These are phyloP conservation scores for Eulithis prunata DNA, from an alignment of 2,888 invertebrate genomes.

Conservation along the genomic window DNA sequence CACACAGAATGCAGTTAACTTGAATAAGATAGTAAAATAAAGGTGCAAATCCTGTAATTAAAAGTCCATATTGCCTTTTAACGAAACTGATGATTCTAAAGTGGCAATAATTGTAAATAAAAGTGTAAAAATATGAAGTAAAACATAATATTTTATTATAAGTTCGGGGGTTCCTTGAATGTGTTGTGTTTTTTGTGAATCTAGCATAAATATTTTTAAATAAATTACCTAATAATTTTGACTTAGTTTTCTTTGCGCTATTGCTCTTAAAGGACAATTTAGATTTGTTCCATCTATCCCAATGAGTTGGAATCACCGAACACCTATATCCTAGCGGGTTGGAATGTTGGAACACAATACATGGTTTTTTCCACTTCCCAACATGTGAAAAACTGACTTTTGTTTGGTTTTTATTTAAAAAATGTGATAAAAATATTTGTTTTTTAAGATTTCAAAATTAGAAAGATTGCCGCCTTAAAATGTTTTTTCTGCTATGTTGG, in stretches of 20 bases:
- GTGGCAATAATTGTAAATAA: conserved; percentile 56
- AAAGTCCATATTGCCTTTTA: conserved; percentile 42
- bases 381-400: too few species aligned
- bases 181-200: conserved; percentile 66
- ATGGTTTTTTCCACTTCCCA: too few species aligned
- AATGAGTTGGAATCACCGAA: too few species aligned
- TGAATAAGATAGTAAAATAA: conserved; percentile 24
- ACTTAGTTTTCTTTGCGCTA: conserved; percentile 12
- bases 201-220: conserved; percentile 60
- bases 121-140: conserved; percentile 50
- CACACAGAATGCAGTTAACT: conserved; percentile 27
- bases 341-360: too few species aligned
- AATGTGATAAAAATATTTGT: too few species aligned
- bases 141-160: conserved; percentile 51
- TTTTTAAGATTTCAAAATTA: too few species aligned
- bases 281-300: too few species aligned
- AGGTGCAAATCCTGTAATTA: conserved; percentile 41
- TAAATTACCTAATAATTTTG: conserved; percentile 44
- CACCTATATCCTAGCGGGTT: too few species aligned
- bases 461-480: too few species aligned
- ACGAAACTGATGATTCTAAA: conserved; percentile 37
- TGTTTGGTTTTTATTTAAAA: too few species aligned
- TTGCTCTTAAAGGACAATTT: too few species aligned
- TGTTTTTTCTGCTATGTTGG: too few species aligned
- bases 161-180: conserved; percentile 65